Evolutionary conservation across 2,113 vertebrate species (phyloP).

Genomic region (Epinephelus cyanopodus): DNA sequence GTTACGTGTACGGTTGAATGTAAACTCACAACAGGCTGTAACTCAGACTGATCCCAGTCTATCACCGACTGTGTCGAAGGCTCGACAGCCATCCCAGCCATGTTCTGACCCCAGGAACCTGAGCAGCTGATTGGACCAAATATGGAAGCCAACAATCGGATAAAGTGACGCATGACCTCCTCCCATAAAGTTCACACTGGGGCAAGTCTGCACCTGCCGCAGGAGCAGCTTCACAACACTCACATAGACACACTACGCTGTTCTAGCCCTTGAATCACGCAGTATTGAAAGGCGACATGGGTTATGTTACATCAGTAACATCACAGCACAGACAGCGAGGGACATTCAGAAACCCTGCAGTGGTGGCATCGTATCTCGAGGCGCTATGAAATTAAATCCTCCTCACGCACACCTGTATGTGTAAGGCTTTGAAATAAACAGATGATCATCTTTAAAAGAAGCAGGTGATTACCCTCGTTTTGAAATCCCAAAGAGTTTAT

Average conservation of each 20-base stretch:
- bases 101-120: slow-evolving; percentile 53
- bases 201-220: slow-evolving; percentile 77
- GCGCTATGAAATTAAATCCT: slow-evolving; percentile 35
- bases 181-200: slow-evolving; percentile 72
- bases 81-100: slow-evolving; percentile 65
- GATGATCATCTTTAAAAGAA: slow-evolving; percentile 55
- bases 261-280: slow-evolving; percentile 22
- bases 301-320: slow-evolving; percentile 48
- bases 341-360: slow-evolving; percentile 8
- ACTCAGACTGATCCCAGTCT: slow-evolving; percentile 65
- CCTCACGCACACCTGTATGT: slow-evolving; percentile 37
- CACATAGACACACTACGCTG: slow-evolving; percentile 43
- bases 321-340: slow-evolving; percentile 19
- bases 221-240: slow-evolving; percentile 27
- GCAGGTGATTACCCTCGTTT: slow-evolving; percentile 9
- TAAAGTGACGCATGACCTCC: slow-evolving; percentile 63
- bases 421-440: slow-evolving; percentile 64
- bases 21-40: slow-evolving; percentile 65
- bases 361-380: slow-evolving; percentile 17
- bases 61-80: slow-evolving; percentile 48
- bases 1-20: slow-evolving; percentile 26
- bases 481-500: slow-evolving; percentile 44
- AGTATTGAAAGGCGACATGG: slow-evolving; percentile 39
- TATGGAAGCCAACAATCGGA: slow-evolving; percentile 65
- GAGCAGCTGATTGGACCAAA: slow-evolving; percentile 73